Conservation (phyloP, 2,888 invertebrate species). For the Azorinus chamasolen region DNA sequence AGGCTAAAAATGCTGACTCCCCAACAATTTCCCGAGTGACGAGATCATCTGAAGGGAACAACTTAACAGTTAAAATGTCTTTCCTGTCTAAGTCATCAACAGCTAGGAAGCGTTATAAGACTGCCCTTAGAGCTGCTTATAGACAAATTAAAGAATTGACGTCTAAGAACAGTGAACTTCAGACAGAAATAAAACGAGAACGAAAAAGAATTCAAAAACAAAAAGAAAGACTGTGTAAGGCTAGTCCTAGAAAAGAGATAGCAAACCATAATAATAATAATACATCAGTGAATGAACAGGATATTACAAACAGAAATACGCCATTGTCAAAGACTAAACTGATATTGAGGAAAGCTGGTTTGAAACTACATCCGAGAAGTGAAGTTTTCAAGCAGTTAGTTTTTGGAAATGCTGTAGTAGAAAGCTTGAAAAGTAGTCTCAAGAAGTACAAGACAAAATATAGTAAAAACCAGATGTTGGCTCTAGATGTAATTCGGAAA, state of each 20-base stretch:
- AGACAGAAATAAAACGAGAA: not conserved
- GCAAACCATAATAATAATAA: too few relatives aligned
- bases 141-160: not conserved
- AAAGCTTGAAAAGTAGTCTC: not conserved
- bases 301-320: too few relatives aligned
- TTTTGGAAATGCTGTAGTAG: constrained; percentile 1
- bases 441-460: too few relatives aligned
- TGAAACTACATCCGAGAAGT: not conserved
- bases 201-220: not conserved
- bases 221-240: too few relatives aligned
- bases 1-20: too few relatives aligned
- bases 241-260: too few relatives aligned
- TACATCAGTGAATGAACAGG: not conserved
- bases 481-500: too few relatives aligned
- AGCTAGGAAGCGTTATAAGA: not conserved
- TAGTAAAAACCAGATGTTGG: too few relatives aligned
- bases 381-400: not conserved
- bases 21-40: too few relatives aligned
- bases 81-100: not conserved
- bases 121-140: not conserved
- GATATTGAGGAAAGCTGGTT: not conserved
- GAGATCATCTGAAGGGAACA: too few relatives aligned
- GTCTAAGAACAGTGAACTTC: not conserved
- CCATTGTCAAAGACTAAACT: constrained; percentile 1
- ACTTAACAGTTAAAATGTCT: not conserved